phyloP scores from a whole-genome alignment of 92 coral and sea anemone genomes.

The Isaurus tuberculatus region DNA sequence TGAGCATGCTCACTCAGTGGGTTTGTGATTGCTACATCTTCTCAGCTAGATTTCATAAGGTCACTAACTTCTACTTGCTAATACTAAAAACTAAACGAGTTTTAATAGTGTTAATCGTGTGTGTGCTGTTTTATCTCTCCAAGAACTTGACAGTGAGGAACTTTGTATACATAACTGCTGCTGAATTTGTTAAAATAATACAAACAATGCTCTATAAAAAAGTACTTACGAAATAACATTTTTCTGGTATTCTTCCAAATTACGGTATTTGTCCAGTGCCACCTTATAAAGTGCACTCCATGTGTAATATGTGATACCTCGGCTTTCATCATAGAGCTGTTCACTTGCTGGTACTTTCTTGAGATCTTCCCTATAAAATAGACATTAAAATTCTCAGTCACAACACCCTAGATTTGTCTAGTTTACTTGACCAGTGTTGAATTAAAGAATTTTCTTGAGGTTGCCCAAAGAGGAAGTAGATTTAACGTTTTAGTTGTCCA shows the following conservation, averaged over 20 bases:
- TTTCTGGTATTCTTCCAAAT: constrained; percentile 12
- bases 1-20: no score
- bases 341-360: constrained; percentile 9
- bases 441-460: no score
- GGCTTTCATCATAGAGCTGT: not conserved
- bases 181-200: not conserved
- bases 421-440: not conserved
- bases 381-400: not conserved
- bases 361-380: constrained; percentile 8
- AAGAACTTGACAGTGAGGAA: no score
- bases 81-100: no score
- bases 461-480: no score
- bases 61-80: no score
- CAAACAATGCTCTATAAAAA: not conserved
- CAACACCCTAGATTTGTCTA: not conserved
- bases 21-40: no score
- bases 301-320: constrained; percentile 37
- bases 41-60: no score
- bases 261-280: constrained; percentile 14
- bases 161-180: no score
- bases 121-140: no score
- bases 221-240: constrained; percentile 30
- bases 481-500: no score
- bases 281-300: constrained; percentile 30
- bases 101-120: no score